Evolutionary conservation across 2,797 vertebrate species (phyloP).

Genomic region (Pseudochromis fuscus): DNA sequence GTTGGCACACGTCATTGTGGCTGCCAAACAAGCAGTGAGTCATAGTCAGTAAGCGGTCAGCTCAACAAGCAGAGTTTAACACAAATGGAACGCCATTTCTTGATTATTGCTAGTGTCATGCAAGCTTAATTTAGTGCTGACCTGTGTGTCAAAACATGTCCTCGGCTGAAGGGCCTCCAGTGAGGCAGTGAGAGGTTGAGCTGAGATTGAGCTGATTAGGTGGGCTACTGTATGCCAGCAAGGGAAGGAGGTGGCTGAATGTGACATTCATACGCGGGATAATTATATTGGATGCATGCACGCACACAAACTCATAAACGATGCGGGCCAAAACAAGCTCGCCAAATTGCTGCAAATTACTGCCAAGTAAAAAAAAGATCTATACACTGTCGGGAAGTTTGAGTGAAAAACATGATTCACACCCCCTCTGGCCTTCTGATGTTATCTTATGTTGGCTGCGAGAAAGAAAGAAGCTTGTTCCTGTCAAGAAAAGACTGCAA

Average conservation of each 20-base stretch:
- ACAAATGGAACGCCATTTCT: slow-evolving; percentile 71
- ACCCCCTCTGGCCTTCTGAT: slow-evolving; percentile 8
- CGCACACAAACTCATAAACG: slow-evolving; percentile 6
- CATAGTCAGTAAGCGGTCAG: slow-evolving; percentile 72
- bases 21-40: slow-evolving; percentile 73
- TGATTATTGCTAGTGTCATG: slow-evolving; percentile 70
- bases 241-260: slow-evolving; percentile 23
- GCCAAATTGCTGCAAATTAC: slow-evolving; percentile 31
- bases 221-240: slow-evolving; percentile 26
- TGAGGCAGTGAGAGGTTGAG: slow-evolving; percentile 42
- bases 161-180: slow-evolving; percentile 52
- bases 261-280: slow-evolving; percentile 17
- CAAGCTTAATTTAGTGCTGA: slow-evolving; percentile 69
- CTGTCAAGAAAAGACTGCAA: slow-evolving; percentile 52
- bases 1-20: slow-evolving; percentile 52
- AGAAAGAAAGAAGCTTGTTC: slow-evolving; percentile 42
- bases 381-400: slow-evolving; percentile 25
- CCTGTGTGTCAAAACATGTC: slow-evolving; percentile 74
- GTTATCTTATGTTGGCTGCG: slow-evolving; percentile 31
- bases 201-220: slow-evolving; percentile 60
- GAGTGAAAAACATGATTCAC: slow-evolving; percentile 8
- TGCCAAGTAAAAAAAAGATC: slow-evolving; percentile 38
- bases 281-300: slow-evolving; percentile 20
- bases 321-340: slow-evolving; percentile 35
- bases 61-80: slow-evolving; percentile 69